Base-by-base conservation (phyloP, 2,113 vertebrate species). In the Barnardius zonarius region DNA sequence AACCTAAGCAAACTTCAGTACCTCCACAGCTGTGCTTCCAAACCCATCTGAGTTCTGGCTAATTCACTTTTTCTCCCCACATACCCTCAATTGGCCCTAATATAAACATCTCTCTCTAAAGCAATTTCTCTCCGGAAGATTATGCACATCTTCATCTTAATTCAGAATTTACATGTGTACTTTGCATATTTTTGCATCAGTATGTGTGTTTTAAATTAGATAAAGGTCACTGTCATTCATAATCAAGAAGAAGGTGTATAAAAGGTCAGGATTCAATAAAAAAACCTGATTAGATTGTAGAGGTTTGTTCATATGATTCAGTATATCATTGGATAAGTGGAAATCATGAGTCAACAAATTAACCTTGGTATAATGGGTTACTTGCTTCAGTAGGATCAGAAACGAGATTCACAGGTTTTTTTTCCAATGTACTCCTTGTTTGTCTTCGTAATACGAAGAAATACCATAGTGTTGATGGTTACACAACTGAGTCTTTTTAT, bases 201-300 rank as follows among this genome's bases (percentile, higher is more conserved):
- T 97, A 96, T 97, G 90, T 98, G 97, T 98, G 95, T 97, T 98
- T 98, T 98, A 98, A 98, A 98, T 98, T 98, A 98, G 95, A 97
- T 97, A 98, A 98, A 98, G 98, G 98, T 98, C 98, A 98, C 98
- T 98, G 97, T 98, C 98, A 98, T 98, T 98, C 98, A 98, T 97
- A 98, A 98, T 98, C 98, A 98, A 98, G 97, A 97, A 83, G 97
- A 98, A 98, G 96, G 97, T 97, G 94, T 95, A 98, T 98, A 97
- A 98, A 98, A 98, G 98, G 98, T 98, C 98, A 98, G 96, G 97
- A 97, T 98, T 98, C 97, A 97, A 97, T 98, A 96, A 97, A 98
- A 97, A 94, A 96, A 55, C 46, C 92, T 98, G 98, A 98, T 98
- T 98, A 98, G 97, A 97, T 97, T 97, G 94, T 97, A 98, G 95